phyloP scores from a whole-genome alignment of 1,140 invertebrate genomes.

The Dufourea novaeangliae region DNA sequence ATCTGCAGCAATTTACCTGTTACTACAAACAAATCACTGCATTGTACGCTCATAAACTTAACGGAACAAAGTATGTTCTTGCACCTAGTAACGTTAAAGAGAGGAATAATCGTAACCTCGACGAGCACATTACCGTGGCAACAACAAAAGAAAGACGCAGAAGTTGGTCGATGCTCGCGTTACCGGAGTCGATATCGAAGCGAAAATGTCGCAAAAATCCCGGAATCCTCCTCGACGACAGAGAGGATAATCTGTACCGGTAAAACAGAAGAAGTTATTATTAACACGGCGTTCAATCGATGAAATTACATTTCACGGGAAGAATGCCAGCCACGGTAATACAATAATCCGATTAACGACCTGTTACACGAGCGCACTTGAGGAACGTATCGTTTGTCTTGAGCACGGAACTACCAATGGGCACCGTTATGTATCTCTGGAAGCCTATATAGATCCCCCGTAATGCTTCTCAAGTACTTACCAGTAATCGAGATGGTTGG shows the following conservation, averaged over 20 bases:
- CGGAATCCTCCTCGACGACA: too few relatives aligned
- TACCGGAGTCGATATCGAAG: not conserved
- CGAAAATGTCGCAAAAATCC: not conserved
- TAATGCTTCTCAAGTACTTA: constrained; percentile 47
- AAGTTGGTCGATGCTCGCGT: not conserved
- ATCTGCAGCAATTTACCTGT: too few relatives aligned
- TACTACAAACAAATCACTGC: too few relatives aligned
- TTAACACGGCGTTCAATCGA: constrained; percentile 53
- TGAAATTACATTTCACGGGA: constrained; percentile 62
- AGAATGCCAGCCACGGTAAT: constrained; percentile 56
- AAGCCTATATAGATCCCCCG: constrained; percentile 25
- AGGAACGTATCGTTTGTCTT: constrained; percentile 60
- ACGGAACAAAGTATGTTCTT: too few relatives aligned
- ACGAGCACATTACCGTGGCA: too few relatives aligned
- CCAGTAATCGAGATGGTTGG: constrained; percentile 39
- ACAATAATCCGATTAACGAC: constrained; percentile 65
- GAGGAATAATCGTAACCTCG: too few relatives aligned
- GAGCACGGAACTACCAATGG: constrained; percentile 36
- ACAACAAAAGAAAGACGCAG: too few relatives aligned
- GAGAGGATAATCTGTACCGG: constrained; percentile 35
- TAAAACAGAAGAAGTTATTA: constrained; percentile 49
- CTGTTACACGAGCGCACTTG: constrained; percentile 57
- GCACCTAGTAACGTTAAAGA: too few relatives aligned
- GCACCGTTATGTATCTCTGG: constrained; percentile 18
- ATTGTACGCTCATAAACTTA: too few relatives aligned